These are phyloP conservation scores for Cryptotermes secundus DNA, from an alignment of 1,140 invertebrate genomes.

Conservation along the genomic window DNA sequence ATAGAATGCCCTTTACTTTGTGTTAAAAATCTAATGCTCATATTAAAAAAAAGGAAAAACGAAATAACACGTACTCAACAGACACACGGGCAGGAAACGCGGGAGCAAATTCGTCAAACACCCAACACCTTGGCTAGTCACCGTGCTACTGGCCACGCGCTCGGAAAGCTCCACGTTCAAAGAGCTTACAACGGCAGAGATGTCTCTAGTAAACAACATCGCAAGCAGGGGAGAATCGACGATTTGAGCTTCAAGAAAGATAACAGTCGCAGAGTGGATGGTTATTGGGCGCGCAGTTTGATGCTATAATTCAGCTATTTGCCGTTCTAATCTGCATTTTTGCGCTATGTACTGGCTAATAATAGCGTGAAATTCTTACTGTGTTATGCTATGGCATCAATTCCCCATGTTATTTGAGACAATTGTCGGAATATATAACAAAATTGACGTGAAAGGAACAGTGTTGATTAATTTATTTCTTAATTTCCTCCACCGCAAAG, in stretches of 20 bases:
- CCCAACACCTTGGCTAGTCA: background rate
- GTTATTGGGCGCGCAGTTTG: background rate
- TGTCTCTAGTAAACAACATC: background rate
- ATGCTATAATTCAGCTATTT: too few relatives aligned
- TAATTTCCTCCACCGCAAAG: too few relatives aligned
- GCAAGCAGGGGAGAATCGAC: background rate
- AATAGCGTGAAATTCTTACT: too few relatives aligned
- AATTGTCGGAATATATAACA: too few relatives aligned
- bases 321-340: too few relatives aligned
- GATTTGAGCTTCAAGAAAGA: background rate
- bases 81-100: background rate
- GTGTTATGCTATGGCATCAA: too few relatives aligned
- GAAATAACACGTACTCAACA: background rate
- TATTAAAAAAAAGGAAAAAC: background rate
- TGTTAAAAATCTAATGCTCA: background rate
- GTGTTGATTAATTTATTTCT: too few relatives aligned
- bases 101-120: background rate
- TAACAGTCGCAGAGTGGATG: background rate
- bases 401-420: too few relatives aligned
- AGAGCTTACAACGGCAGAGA: background rate
- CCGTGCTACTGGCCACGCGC: slow-evolving; percentile 4
- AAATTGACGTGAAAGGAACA: too few relatives aligned
- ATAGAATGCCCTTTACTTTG: background rate
- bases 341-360: too few relatives aligned
- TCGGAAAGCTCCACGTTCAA: background rate